Conservation (phyloP, 2,113 vertebrate species). For the Dipodomys stephensi region DNA sequence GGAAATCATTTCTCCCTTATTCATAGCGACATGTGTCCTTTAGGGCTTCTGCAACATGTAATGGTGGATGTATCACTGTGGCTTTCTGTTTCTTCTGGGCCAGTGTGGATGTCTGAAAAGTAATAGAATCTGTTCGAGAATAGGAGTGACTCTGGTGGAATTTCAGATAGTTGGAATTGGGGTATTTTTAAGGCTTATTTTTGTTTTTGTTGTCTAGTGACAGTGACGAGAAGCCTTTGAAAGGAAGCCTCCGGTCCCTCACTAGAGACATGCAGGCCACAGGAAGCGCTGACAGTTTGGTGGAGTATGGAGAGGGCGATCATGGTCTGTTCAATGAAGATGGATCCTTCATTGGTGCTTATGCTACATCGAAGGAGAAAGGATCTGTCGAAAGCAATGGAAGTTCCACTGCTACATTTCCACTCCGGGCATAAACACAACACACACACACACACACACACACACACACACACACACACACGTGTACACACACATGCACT, state of each 20-base stretch:
- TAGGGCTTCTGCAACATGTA: not conserved
- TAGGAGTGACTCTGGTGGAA: not conserved
- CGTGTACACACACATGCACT: not conserved
- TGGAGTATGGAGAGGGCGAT: slow-evolving; percentile 95
- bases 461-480: slow-evolving; percentile 60
- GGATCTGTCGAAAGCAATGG: slow-evolving; percentile 93
- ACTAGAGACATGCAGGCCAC: slow-evolving; percentile 91
- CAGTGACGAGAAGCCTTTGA: slow-evolving; percentile 98
- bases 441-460: not conserved
- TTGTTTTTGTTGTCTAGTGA: slow-evolving; percentile 88
- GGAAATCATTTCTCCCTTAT: not conserved
- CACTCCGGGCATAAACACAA: slow-evolving; percentile 83
- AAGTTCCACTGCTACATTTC: slow-evolving; percentile 87
- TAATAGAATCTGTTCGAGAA: not conserved
- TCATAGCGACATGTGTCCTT: not conserved
- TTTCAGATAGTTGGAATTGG: not conserved
- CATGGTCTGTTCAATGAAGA: slow-evolving; percentile 97
- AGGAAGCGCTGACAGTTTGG: slow-evolving; percentile 96
- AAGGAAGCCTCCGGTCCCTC: slow-evolving; percentile 93
- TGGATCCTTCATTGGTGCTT: slow-evolving; percentile 98
- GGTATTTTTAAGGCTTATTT: slow-evolving; percentile 69
- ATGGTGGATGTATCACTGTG: not conserved
- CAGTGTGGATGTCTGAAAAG: not conserved
- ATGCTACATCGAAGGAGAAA: slow-evolving; percentile 93
- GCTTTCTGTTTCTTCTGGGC: not conserved